These are phyloP conservation scores for Hippopotamus amphibius DNA, from an alignment of 2,113 vertebrate species.

Conservation along the genomic window DNA sequence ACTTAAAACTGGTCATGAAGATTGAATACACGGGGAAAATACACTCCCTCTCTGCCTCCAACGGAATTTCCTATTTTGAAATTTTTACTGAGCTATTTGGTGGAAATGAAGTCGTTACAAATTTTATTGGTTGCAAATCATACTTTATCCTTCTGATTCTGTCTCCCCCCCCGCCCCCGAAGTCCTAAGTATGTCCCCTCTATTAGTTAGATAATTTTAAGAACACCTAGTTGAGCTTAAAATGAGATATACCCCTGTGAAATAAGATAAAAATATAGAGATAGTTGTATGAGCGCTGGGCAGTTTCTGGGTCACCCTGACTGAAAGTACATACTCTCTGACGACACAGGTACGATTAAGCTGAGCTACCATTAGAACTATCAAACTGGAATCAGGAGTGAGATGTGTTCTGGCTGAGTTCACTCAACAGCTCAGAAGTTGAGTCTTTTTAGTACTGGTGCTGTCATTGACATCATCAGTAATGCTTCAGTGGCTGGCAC, in stretches of 20 bases:
- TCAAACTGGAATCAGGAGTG: background rate
- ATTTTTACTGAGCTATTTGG: slow-evolving; percentile 7
- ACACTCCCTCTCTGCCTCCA: background rate
- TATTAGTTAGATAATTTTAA: background rate
- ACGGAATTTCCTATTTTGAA: background rate
- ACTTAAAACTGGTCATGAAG: background rate
- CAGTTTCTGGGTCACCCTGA: background rate
- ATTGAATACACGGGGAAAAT: background rate
- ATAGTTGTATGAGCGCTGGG: background rate
- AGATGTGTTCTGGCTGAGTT: background rate
- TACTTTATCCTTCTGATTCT: background rate
- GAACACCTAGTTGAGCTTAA: slow-evolving; percentile 25
- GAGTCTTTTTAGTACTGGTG: background rate
- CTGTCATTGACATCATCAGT: background rate
- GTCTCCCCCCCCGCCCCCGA: background rate
- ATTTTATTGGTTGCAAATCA: background rate
- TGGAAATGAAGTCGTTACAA: background rate
- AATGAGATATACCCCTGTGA: background rate
- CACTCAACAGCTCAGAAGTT: background rate
- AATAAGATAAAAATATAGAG: background rate
- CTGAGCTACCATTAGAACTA: background rate
- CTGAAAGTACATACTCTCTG: slow-evolving; percentile 7
- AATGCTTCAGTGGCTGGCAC: background rate
- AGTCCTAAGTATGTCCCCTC: background rate
- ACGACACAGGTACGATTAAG: background rate